These are phyloP conservation scores for Betta splendens DNA, from an alignment of 2,797 vertebrate genomes.

Conservation along the genomic window DNA sequence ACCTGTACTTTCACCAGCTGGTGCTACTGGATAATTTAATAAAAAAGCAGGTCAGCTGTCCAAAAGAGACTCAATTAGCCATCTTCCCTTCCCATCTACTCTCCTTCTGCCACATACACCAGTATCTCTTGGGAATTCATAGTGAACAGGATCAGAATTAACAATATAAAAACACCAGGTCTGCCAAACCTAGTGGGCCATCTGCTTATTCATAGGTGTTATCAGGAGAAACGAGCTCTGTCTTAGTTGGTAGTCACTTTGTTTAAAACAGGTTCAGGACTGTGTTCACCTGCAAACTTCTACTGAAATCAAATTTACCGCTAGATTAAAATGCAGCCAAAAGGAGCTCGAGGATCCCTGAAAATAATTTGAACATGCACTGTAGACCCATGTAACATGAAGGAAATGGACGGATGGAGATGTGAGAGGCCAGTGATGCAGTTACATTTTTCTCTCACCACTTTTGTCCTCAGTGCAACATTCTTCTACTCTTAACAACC, in stretches of 20 bases:
- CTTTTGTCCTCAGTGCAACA: too few species aligned
- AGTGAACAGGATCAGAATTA: not conserved
- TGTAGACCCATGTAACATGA: too few species aligned
- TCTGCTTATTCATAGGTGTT: constrained; percentile 17
- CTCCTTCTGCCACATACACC: not conserved
- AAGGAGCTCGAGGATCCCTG: too few species aligned
- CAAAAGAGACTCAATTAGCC: not conserved
- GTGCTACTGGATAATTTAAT: not conserved
- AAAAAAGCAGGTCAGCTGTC: not conserved
- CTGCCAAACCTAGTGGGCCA: constrained; percentile 14
- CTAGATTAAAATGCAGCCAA: not conserved
- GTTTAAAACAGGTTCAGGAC: not conserved
- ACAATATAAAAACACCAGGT: not conserved
- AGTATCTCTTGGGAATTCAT: not conserved
- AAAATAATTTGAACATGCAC: too few species aligned
- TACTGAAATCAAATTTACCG: not conserved
- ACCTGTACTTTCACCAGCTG: not conserved
- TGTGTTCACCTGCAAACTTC: not conserved
- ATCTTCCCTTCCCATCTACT: not conserved
- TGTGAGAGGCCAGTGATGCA: too few species aligned
- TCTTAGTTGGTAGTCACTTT: constrained; percentile 6
- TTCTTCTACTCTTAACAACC: too few species aligned
- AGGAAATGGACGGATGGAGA: too few species aligned
- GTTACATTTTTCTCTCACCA: too few species aligned
- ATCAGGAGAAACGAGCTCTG: constrained; percentile 21